Base-by-base conservation (phyloP, 2,888 invertebrate species). In the Vesta saturnalis region DNA sequence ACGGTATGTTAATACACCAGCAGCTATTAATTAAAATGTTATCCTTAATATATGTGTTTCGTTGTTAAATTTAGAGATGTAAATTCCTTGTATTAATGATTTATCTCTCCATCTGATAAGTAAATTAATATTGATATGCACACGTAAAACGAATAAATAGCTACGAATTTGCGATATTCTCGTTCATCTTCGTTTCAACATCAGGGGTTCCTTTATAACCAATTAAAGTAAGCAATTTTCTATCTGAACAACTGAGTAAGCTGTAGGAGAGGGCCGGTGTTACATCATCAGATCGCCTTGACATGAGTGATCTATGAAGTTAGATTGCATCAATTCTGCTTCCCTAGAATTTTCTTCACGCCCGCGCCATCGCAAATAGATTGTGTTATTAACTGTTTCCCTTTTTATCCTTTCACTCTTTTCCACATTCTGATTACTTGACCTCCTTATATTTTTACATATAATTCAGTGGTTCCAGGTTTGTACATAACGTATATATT, bases 171-270 rank as follows among this genome's bases (percentile, higher is more conserved):
- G 52, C 19, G 5, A 18, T n/a, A 19, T 18, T 52, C 52, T 21
- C 64, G 64, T 67, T 52, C 35, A 52, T 59, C 67, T 62, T 62
- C 59, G 62, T 67, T 43, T 59, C 18, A 35, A 30, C 63, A 63
- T 69, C 60, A 64, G 70, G 70, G 69, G 60, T 70, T 66, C 69
- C 71, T 58, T 74, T 67, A 69, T 69, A 77, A 74, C 76, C 75
- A 76, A 77, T 76, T 77, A 77, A 77, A 77, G 77, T 77, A 76
- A 74, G 75, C 76, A 77, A 77, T 77, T 77, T 77, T 76, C 77
- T 77, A 75, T 71, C 73, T 76, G 74, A 72, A 71, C 74, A 71
- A 69, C 68, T 71, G 71, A 69, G 58, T 57, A 69, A 64, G 64
- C 61, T 66, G 67, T 65, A 55, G 69, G 59, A 65, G 69, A 66